Evolutionary conservation across 2,888 invertebrate species (phyloP).

Genomic region (Allophyes oxyacanthae): DNA sequence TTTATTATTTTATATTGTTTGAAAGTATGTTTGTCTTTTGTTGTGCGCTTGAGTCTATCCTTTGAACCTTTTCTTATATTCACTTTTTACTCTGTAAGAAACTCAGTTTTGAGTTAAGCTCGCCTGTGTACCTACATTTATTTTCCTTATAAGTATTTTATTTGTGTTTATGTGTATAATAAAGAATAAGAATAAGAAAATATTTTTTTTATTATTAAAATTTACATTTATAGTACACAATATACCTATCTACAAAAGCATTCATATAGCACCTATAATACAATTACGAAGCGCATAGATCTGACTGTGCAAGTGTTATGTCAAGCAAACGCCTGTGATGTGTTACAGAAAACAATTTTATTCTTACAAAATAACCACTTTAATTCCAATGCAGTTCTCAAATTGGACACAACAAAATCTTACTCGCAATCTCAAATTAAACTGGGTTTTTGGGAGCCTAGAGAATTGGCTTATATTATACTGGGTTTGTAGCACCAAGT

Average conservation of each 20-base stretch:
- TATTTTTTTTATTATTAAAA: constrained; percentile 52
- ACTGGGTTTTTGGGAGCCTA: constrained; percentile 21
- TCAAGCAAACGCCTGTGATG: constrained; percentile 44
- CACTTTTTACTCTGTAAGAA: no score
- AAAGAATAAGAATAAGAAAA: constrained; percentile 44
- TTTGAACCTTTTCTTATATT: no score
- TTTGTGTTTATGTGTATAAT: no score
- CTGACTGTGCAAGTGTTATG: constrained; percentile 44
- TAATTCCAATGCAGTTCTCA: constrained; percentile 14
- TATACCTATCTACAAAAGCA: constrained; percentile 51
- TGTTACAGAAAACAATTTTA: constrained; percentile 7
- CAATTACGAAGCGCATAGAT: constrained; percentile 47
- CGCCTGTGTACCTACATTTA: no score
- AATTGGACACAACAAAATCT: constrained; percentile 12
- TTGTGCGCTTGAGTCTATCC: no score
- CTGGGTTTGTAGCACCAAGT: no score
- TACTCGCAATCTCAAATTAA: constrained; percentile 25
- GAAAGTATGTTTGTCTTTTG: no score
- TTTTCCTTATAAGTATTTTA: no score
- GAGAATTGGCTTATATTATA: no score
- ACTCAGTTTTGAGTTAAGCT: no score
- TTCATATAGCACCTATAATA: constrained; percentile 54
- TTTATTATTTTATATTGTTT: no score
- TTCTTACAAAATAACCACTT: constrained; percentile 8
- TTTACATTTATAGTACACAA: constrained; percentile 50